phyloP scores from a whole-genome alignment of 1,140 invertebrate species.

The Ridgeia piscesae region DNA sequence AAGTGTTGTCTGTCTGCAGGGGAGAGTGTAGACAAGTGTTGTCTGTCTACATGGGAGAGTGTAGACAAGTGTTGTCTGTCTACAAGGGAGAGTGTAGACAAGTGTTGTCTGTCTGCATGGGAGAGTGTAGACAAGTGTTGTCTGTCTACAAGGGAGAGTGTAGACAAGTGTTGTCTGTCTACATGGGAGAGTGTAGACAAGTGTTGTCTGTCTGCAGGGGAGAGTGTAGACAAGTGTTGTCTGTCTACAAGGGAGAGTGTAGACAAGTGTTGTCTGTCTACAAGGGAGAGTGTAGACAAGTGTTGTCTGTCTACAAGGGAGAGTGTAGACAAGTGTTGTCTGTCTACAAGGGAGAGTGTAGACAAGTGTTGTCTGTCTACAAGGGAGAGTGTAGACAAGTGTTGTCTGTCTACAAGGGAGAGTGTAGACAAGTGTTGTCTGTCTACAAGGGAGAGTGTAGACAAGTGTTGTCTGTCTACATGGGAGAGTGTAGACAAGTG shows the following conservation, averaged over 20 bases:
- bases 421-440: too few species aligned
- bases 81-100: not conserved
- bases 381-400: too few species aligned
- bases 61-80: not conserved
- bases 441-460: too few species aligned
- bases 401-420: too few species aligned
- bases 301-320: not conserved
- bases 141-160: not conserved
- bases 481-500: too few species aligned
- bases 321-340: not conserved
- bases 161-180: not conserved
- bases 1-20: not conserved
- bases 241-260: not conserved
- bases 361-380: not conserved
- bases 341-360: not conserved
- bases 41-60: too few species aligned
- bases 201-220: not conserved
- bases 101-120: not conserved
- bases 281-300: not conserved
- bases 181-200: not conserved
- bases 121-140: not conserved
- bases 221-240: not conserved
- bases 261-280: not conserved
- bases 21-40: not conserved
- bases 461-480: too few species aligned